Percentiles rank a stretch among this genome's conserved stretches.
Evolutionary conservation across 2,888 invertebrate species (phyloP).

Genomic region (Ypsolopha scabrella): DNA sequence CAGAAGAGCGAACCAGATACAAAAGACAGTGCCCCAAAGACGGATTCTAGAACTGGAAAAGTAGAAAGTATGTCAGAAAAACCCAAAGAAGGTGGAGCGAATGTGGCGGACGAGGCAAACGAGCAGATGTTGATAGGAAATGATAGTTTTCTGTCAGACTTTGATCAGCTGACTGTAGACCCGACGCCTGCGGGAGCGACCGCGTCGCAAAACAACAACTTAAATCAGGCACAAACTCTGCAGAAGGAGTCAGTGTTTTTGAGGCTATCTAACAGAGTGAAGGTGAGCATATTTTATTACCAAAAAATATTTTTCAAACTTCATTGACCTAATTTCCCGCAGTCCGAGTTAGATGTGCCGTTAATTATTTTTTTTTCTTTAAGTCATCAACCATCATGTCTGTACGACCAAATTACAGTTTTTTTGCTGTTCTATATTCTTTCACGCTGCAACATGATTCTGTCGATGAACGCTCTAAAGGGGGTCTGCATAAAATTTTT

Average conservation of each 20-base stretch:
- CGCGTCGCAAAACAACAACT: slow-evolving; percentile 17
- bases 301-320: no score
- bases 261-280: slow-evolving; percentile 94
- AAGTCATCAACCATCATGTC: no score
- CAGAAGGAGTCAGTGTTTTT: slow-evolving; percentile 97
- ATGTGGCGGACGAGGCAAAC: slow-evolving; percentile 29
- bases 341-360: no score
- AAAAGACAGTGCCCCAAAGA: slow-evolving; percentile 29
- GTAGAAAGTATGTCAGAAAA: slow-evolving; percentile 31
- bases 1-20: slow-evolving; percentile 24
- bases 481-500: no score
- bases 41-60: slow-evolving; percentile 39
- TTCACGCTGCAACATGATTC: no score
- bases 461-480: no score
- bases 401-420: no score
- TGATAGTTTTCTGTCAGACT: slow-evolving; percentile 65
- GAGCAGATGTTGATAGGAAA: slow-evolving; percentile 52
- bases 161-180: slow-evolving; percentile 62
- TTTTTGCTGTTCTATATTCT: no score
- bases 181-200: slow-evolving; percentile 46
- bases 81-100: slow-evolving; percentile 30
- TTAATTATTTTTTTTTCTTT: no score
- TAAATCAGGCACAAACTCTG: slow-evolving; percentile 45
- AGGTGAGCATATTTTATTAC: slow-evolving; percentile 62
- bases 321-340: no score